phyloP scores from a whole-genome alignment of 2,113 vertebrate genomes.

The Typhlomys cinereus region DNA sequence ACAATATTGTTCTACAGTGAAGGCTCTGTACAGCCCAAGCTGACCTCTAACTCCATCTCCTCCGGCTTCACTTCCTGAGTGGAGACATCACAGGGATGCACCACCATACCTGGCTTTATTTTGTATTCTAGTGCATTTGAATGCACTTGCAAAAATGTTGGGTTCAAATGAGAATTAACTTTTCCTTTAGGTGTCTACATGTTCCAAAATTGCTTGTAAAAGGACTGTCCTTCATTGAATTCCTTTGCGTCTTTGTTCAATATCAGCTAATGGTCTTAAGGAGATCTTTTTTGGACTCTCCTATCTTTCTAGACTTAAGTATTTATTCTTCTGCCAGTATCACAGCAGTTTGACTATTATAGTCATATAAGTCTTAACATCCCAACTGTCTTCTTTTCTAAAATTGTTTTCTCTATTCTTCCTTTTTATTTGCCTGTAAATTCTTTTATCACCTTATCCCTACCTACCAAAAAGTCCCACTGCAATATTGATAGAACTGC shows the following conservation, averaged over 20 bases:
- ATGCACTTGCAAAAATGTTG: background rate
- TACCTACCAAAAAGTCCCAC: background rate
- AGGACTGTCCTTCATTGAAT: background rate
- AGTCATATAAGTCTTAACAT: background rate
- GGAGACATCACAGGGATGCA: background rate
- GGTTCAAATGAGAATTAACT: background rate
- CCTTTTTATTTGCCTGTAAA: background rate
- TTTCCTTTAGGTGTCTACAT: background rate
- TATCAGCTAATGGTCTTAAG: background rate
- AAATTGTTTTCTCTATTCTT: background rate
- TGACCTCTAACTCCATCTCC: background rate
- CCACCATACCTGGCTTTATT: background rate
- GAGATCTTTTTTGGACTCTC: background rate
- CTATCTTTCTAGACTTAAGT: background rate
- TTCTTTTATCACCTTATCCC: background rate
- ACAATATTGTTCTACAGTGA: too few species aligned
- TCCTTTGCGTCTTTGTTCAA: background rate
- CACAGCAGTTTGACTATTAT: background rate
- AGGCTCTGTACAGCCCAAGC: too few species aligned
- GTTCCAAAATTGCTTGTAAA: background rate
- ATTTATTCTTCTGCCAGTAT: background rate
- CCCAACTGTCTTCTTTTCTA: background rate
- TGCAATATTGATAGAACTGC: background rate
- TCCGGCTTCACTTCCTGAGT: background rate
- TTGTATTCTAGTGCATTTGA: background rate